Conservation (phyloP, 2,888 invertebrate genomes). For the Anorthoa munda region DNA sequence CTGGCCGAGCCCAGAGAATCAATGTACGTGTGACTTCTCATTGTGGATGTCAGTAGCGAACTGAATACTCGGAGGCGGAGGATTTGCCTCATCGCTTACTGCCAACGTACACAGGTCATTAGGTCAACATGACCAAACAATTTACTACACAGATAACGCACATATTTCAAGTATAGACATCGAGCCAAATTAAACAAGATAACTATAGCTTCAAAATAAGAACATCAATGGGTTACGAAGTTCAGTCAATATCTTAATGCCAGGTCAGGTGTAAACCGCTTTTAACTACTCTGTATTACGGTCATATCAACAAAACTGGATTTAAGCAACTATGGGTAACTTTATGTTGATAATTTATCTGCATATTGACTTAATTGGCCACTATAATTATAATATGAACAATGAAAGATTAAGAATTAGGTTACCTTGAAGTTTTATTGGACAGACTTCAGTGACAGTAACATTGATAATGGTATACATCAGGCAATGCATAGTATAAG, state of each 20-base stretch:
- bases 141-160: constrained; percentile 57
- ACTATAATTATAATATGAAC: neutral
- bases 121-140: constrained; percentile 78
- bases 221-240: constrained; percentile 58
- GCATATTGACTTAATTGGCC: constrained; percentile 1
- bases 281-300: constrained; percentile 22
- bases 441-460: constrained; percentile 8
- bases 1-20: constrained; percentile 88
- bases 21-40: constrained; percentile 89
- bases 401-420: constrained; percentile 9
- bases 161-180: constrained; percentile 28
- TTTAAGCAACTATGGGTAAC: constrained; percentile 1
- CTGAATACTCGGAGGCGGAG: constrained; percentile 85
- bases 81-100: constrained; percentile 90
- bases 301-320: constrained; percentile 27
- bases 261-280: constrained; percentile 54
- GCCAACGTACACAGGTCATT: constrained; percentile 88
- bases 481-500: neutral
- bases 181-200: constrained; percentile 57
- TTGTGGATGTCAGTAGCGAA: constrained; percentile 86
- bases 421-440: constrained; percentile 34
- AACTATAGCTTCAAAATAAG: constrained; percentile 47
- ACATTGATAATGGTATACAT: constrained; percentile 8
- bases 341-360: constrained; percentile 1
- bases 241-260: constrained; percentile 52